These are phyloP conservation scores for Drosophila repletoides DNA, from an alignment of 1,140 invertebrate genomes.

Conservation along the genomic window DNA sequence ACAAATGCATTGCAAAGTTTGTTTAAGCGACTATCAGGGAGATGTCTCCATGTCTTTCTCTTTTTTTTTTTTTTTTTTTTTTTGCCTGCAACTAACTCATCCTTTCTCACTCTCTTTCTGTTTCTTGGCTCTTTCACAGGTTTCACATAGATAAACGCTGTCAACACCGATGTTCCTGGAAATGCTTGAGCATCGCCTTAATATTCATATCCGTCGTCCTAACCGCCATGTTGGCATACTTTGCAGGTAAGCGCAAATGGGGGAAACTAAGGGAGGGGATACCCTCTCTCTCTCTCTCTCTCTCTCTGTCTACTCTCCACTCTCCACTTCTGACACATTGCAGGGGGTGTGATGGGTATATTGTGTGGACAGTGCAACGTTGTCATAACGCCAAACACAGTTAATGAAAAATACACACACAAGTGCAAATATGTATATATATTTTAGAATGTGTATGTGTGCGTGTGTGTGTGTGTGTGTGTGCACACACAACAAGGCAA, in stretches of 20 bases:
- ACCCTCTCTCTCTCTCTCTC: background rate
- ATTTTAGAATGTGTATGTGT: background rate
- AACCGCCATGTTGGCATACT: conserved; percentile 95
- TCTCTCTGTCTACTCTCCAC: background rate
- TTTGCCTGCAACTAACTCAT: background rate
- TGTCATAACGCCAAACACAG: conserved; percentile 61
- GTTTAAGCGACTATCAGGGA: conserved; percentile 24
- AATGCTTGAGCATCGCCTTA: conserved; percentile 95
- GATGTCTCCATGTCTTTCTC: background rate
- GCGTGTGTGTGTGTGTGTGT: background rate
- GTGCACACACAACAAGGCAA: conserved; percentile 54
- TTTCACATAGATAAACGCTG: conserved; percentile 97
- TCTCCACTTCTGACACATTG: too few species aligned
- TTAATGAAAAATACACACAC: conserved; percentile 77
- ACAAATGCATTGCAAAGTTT: conserved; percentile 71
- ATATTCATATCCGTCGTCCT: conserved; percentile 94
- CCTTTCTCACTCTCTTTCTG: conserved; percentile 14
- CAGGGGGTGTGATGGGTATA: too few species aligned
- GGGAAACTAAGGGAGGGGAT: background rate
- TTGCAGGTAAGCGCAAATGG: conserved; percentile 90
- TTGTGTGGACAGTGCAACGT: conserved; percentile 29
- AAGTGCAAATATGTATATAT: conserved; percentile 51
- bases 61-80: background rate
- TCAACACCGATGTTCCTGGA: conserved; percentile 96
- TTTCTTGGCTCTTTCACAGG: conserved; percentile 51